Evolutionary conservation across 1,140 invertebrate species (phyloP), one percentile per base, ranked within the genome.

Genomic region (Agrilus planipennis): DNA sequence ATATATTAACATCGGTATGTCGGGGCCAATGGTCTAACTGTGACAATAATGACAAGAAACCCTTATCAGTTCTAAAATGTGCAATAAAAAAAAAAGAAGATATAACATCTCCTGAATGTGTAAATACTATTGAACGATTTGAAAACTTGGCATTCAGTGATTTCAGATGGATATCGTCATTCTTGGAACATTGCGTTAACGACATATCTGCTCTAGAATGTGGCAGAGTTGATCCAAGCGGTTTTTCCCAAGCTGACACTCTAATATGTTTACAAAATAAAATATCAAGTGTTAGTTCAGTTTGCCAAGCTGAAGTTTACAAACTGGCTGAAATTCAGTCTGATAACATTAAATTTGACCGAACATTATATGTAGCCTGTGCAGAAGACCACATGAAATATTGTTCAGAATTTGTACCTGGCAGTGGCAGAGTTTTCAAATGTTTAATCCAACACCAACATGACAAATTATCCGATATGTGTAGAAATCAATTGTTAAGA

Each of bases 321-420:
- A 73, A 79, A 31, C 66, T 93, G 2, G 84, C 89, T 2, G 89
- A 98, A 62, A 73, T 92, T 18, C 89, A 93, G 64, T 79, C 88
- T 0, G 89, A 90, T 50, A 89, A 91, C 57, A 83, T 93, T 31
- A 89, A 91, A 57, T 64, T 93, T 21, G 93, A 98, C 64, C 68
- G 86, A 45, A 79, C 89, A 35, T 65, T 98, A 14, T 96, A 83
- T 63, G 76, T 90, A 49, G 85, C 89, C 2, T 99, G 95, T 66
- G 72, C 76, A 29, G 71, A 81, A 2, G 94, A 98, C 62, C 75
- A 85, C 29, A 78, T 81, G 31, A 73, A 60, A 41, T 82, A 75
- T 58, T 89, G 78, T 63, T 64, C 67, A 12, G 71, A 72, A 54
- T 70, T 80, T 45, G 53, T 68, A n/a, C 67, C 75, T 6, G 81